Base-by-base conservation (phyloP, 2,113 vertebrate species). In the Himantopus leucocephalus region DNA sequence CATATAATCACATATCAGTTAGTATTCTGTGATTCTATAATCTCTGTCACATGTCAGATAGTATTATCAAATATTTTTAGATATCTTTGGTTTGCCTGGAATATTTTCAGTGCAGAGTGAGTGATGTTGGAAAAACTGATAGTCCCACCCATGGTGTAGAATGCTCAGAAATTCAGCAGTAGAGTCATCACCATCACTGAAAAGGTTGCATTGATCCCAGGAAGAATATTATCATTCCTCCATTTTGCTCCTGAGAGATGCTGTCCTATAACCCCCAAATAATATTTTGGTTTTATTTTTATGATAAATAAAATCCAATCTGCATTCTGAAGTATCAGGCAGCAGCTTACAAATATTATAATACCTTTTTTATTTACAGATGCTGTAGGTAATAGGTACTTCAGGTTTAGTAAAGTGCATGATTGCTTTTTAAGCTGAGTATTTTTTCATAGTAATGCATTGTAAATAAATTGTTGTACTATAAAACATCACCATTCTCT, bases 391-490 rank as follows among this genome's bases (percentile, higher is more conserved):
- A 96, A 95, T 89, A 93, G 45, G 73, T 90, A 95, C 90, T 91
- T 96, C 82, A 96, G 80, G 85, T 90, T 93, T 95, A 83, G 71
- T 80, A 85, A 64, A 73, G 88, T 89, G 27, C 70, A 90, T 82
- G 80, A 97, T 92, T 85, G 91, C 56, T 96, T 96, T 96, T 95
- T 91, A 90, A 96, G 95, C 71, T 71, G 58, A 86, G 60, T 76
- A 91, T 96, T 97, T 95, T 67, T 96, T 95, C 79, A 92, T 93
- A 96, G 96, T 95, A 96, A 94, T 85, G 75, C 45, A 93, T 85
- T 95, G 80, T 91, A 96, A 97, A 97, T 96, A 94, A 95, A 84
- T 84, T 89, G 48, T 80, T 93, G 35, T 72, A 71, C 66, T 94
- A 74, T 88, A 88, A 95, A 94, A 77, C 67, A 85, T 62, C 16